phyloP scores from a whole-genome alignment of 2,797 vertebrate species.

The Streptopelia turtur region DNA sequence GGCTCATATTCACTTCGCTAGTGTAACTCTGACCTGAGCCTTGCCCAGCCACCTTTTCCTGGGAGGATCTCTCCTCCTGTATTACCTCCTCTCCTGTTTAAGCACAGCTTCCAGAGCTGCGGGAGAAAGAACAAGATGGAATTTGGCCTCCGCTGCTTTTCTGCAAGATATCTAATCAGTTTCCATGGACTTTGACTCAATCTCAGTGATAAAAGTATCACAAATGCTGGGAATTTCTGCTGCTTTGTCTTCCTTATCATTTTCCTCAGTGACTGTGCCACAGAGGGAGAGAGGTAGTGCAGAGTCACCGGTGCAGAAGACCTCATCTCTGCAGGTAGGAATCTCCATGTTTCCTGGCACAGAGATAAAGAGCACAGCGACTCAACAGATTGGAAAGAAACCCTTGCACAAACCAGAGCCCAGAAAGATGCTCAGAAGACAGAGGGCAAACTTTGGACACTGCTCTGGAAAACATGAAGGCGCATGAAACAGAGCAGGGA shows the following conservation, averaged over 20 bases:
- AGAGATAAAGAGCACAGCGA: not conserved
- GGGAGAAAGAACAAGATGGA: not conserved
- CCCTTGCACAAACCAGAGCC: not conserved
- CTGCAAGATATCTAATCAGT: slow-evolving; percentile 33
- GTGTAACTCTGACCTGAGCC: not conserved
- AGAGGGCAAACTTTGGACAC: not conserved
- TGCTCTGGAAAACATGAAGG: not conserved
- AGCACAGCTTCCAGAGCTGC: not conserved
- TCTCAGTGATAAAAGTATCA: not conserved
- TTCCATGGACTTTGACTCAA: slow-evolving; percentile 29
- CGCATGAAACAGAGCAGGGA: not conserved
- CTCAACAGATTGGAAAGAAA: not conserved
- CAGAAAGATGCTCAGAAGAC: not conserved
- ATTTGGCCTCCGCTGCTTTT: not conserved
- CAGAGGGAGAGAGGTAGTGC: not conserved
- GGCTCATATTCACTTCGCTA: not conserved
- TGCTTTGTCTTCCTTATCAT: not conserved
- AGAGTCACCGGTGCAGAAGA: not conserved
- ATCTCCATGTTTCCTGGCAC: not conserved
- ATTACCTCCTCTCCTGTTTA: not conserved
- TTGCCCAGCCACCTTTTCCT: not conserved
- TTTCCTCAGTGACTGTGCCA: not conserved
- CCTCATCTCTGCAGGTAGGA: not conserved
- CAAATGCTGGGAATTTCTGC: not conserved
- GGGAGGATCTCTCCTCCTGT: not conserved